Percentiles rank a stretch among this genome's conserved stretches.
Evolutionary conservation across 92 coral and sea anemone species (phyloP).

Genomic region (Pocillopora meandrina): DNA sequence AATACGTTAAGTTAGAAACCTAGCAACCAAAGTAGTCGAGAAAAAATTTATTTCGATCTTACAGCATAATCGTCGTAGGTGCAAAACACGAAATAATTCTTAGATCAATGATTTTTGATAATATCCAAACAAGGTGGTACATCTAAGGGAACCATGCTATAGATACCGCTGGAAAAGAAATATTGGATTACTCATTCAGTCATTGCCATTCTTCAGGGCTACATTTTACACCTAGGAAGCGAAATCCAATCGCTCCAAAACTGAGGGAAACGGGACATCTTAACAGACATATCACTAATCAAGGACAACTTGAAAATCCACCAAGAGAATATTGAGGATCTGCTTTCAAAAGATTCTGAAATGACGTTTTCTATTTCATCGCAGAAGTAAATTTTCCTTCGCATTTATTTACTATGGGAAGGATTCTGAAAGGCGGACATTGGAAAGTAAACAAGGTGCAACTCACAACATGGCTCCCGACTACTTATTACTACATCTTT

Average conservation of each 20-base stretch:
- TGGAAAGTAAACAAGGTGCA: constrained; percentile 72
- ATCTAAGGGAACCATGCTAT: not conserved
- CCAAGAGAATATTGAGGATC: not conserved
- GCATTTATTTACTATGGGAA: constrained; percentile 34
- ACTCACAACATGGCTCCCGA: constrained; percentile 72
- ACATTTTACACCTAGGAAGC: not conserved
- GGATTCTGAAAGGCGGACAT: constrained; percentile 50
- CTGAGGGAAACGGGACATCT: not conserved
- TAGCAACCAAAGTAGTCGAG: constrained; percentile 28
- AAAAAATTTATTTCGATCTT: constrained; percentile 8
- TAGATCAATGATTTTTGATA: not conserved
- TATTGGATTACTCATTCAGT: not conserved
- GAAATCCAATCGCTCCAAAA: not conserved
- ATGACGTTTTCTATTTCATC: not conserved
- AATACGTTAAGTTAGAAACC: constrained; percentile 7
- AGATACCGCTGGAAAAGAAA: not conserved
- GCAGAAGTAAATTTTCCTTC: not conserved
- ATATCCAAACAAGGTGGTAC: not conserved
- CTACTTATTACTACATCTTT: constrained; percentile 75
- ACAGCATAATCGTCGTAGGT: not conserved
- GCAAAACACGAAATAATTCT: not conserved
- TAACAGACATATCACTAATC: not conserved
- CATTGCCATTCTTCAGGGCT: not conserved
- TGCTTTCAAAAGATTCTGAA: not conserved
- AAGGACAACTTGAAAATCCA: not conserved